Base-by-base conservation (phyloP, 2,797 vertebrate genomes). In the Nannoperca australis region DNA sequence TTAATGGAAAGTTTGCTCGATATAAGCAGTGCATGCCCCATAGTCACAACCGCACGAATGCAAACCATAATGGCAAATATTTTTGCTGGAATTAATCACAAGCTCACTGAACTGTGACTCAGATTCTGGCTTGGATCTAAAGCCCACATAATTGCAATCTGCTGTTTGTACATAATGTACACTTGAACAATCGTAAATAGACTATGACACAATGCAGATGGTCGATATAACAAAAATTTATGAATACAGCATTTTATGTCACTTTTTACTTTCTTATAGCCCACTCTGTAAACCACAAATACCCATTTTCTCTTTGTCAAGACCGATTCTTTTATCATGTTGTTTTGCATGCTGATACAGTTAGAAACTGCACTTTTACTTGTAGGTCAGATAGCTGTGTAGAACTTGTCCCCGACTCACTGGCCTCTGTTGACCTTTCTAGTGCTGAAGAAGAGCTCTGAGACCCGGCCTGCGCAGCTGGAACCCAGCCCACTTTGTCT, bases 1-100 rank as follows among this genome's bases (percentile, higher is more conserved):
- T 34, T 56, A 7, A 64, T 47, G 50, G 24, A 59, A 50, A 55
- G 24, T 69, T 65, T 54, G 14, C 22, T 44, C 55, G 54, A 60
- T 0, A 18, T 71, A 67, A 78, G 30, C 5, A 64, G 12, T 40
- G 36, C 24, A 15, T 22, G 32, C 2, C 5, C 13, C 14, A n/a
- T 20, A 32, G 34, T 42, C 53, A 69, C 34, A 67, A 22, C 10
- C 1, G 1, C 30, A 50, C 5, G 76, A 32, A 65, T 61, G 22
- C 7, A 38, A 38, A 38, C 20, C 22, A 59, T 32, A 47, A 63
- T 58, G 65, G 27, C 64, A 59, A 73, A 77, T 66, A 68, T 40
- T 34, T 86, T 55, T 83, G 75, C 67, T 84, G 70, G 79, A 78
- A 70, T 90, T 70, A 86, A 80, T 90, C 82, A 82, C 38, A 62